These are phyloP conservation scores for Thaumetopoea pityocampa DNA, from an alignment of 1,140 invertebrate species.

Conservation along the genomic window DNA sequence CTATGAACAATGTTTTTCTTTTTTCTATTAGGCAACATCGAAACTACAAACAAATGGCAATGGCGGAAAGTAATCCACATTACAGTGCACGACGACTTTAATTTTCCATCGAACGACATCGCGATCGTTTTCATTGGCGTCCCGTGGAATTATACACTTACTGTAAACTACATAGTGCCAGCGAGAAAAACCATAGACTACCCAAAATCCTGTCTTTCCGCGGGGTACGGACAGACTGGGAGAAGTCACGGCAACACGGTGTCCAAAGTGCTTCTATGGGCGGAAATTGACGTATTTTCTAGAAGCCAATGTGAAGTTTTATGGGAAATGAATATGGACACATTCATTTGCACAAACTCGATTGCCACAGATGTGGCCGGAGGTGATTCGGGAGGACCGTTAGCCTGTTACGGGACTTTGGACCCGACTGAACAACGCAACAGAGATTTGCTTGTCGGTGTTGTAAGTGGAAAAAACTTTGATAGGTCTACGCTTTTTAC, in stretches of 20 bases:
- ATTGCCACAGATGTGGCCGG: constrained; percentile 32
- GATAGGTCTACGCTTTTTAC: constrained; percentile 49
- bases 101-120: constrained; percentile 47
- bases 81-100: constrained; percentile 31
- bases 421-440: constrained; percentile 27
- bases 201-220: constrained; percentile 27
- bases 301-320: constrained; percentile 30
- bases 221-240: constrained; percentile 37
- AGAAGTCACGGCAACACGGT: constrained; percentile 5
- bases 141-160: constrained; percentile 27
- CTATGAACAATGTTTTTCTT: background rate
- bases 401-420: constrained; percentile 33
- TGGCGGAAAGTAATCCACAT: constrained; percentile 35
- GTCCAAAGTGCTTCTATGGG: constrained; percentile 31
- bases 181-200: constrained; percentile 34
- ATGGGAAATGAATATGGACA: constrained; percentile 52
- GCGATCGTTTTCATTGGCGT: constrained; percentile 32
- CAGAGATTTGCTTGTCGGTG: constrained; percentile 36
- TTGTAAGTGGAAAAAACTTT: constrained; percentile 53
- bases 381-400: constrained; percentile 54
- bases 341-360: constrained; percentile 44
- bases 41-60: constrained; percentile 30
- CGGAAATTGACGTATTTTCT: constrained; percentile 30
- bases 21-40: constrained; percentile 22
- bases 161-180: constrained; percentile 28